Percentiles rank a stretch among this genome's conserved stretches.
Conservation (phyloP, 53 echinoderm and acorn worm genomes). For the Holothuria leucospilota region DNA sequence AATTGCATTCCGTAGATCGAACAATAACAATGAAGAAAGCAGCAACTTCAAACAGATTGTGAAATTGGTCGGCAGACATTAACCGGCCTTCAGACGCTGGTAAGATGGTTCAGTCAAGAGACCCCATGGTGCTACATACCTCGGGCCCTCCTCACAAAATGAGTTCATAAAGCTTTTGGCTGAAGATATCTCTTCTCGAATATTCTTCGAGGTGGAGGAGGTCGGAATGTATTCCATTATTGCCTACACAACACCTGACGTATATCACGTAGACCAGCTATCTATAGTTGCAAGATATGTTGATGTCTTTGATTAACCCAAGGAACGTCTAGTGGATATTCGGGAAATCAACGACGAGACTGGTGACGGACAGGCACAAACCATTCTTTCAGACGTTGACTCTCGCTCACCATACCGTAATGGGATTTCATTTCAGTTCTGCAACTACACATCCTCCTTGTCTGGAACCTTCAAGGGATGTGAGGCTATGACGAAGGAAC, state of each 20-base stretch:
- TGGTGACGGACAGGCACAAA: not conserved
- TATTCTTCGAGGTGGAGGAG: conserved; percentile 2
- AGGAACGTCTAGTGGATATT: not conserved
- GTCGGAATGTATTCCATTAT: conserved; percentile 3
- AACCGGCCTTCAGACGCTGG: not conserved
- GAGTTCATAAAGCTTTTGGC: conserved; percentile 10
- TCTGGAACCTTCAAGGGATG: conserved; percentile 10
- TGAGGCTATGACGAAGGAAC: not conserved
- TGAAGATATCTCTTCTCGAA: not conserved
- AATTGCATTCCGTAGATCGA: conserved; percentile 14
- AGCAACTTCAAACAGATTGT: conserved; percentile 7
- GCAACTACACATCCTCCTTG: conserved; percentile 2
- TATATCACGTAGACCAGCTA: not conserved
- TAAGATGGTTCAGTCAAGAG: not conserved
- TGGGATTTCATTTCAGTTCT: conserved; percentile 8
- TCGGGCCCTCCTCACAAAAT: not conserved
- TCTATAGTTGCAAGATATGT: conserved; percentile 18
- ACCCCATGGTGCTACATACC: conserved; percentile 13
- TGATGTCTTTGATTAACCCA: not conserved
- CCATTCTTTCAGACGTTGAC: not conserved
- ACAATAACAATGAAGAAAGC: not conserved
- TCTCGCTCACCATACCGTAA: not conserved
- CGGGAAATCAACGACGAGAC: conserved; percentile 1
- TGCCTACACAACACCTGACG: conserved; percentile 4
- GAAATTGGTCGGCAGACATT: conserved; percentile 2